Conservation (phyloP, 2,888 invertebrate species). For the Sinelater perroti region DNA sequence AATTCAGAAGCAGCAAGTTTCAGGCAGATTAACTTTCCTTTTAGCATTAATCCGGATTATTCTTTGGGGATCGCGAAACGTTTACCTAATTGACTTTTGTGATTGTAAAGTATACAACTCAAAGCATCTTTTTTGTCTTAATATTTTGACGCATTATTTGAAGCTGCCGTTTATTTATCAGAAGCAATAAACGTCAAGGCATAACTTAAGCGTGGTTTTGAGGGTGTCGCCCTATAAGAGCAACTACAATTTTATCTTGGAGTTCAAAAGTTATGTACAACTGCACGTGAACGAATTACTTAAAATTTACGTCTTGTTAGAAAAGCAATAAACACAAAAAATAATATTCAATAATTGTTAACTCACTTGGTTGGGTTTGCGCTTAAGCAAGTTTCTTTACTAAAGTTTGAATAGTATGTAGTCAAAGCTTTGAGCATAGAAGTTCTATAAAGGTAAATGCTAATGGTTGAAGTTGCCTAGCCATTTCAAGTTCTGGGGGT, state of each 20-base stretch:
- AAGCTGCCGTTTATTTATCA: background rate
- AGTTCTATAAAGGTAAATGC: conserved; percentile 8
- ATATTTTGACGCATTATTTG: conserved; percentile 5
- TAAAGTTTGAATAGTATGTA: conserved; percentile 10
- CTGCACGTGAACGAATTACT: too few relatives aligned
- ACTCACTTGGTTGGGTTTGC: too few relatives aligned
- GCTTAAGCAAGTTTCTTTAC: background rate
- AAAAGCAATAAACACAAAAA: too few relatives aligned
- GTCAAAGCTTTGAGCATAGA: too few relatives aligned
- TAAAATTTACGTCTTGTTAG: too few relatives aligned
- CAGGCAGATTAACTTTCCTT: conserved; percentile 42
- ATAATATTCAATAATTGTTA: too few relatives aligned
- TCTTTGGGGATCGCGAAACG: conserved; percentile 37
- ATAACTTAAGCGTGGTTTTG: background rate
- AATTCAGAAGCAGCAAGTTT: conserved; percentile 39
- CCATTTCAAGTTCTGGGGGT: conserved; percentile 10
- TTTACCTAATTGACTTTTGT: conserved; percentile 42
- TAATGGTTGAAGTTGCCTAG: conserved; percentile 11
- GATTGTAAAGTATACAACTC: conserved; percentile 28
- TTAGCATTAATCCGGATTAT: conserved; percentile 43
- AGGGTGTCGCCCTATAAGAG: too few relatives aligned
- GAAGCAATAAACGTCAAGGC: conserved; percentile 1
- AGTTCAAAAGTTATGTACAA: too few relatives aligned
- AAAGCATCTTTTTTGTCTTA: conserved; percentile 6
- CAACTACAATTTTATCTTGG: too few relatives aligned